These are phyloP conservation scores for Pristiophorus japonicus DNA, from an alignment of 2,113 vertebrate species.

Conservation along the genomic window DNA sequence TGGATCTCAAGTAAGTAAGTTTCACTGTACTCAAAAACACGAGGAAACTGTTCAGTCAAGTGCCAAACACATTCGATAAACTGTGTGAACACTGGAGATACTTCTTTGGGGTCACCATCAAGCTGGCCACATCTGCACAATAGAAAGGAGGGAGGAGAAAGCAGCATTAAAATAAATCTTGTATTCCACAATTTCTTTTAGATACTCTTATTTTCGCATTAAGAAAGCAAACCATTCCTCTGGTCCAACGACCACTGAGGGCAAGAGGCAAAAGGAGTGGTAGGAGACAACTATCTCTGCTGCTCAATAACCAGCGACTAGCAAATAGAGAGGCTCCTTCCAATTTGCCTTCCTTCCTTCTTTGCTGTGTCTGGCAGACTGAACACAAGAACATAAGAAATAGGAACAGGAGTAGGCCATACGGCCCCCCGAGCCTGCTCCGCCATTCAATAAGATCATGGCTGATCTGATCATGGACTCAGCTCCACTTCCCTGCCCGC, in stretches of 20 bases:
- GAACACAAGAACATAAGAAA: no score
- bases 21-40: slow-evolving; percentile 91
- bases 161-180: background rate
- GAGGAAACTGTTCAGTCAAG: slow-evolving; percentile 83
- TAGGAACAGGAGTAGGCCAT: no score
- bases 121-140: slow-evolving; percentile 81
- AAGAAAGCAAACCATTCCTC: no score
- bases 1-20: slow-evolving; percentile 96
- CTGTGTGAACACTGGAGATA: slow-evolving; percentile 92
- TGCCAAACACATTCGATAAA: slow-evolving; percentile 96
- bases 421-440: no score
- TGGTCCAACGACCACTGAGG: no score
- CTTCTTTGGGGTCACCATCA: slow-evolving; percentile 85
- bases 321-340: background rate
- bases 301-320: background rate
- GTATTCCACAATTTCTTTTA: background rate
- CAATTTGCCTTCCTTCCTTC: background rate
- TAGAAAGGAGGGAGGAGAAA: background rate
- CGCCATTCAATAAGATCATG: no score
- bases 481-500: no score
- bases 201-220: background rate
- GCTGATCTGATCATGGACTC: no score
- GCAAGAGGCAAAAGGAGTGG: no score
- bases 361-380: background rate
- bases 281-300: background rate